phyloP scores from a whole-genome alignment of 2,888 invertebrate genomes.

The Nomada hirtipes region DNA sequence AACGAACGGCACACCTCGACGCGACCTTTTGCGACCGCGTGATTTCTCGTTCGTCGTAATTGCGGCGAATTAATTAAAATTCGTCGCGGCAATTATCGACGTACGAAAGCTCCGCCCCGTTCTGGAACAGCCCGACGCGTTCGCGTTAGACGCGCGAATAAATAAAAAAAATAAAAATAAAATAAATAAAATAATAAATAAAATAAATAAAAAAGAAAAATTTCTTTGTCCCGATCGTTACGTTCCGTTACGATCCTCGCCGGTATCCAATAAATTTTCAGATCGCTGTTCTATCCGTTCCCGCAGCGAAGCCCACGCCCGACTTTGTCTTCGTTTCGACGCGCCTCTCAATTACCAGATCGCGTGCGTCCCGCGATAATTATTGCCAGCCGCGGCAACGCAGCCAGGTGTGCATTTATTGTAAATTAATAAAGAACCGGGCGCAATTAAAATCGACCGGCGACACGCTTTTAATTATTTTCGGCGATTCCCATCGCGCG shows the following conservation, averaged over 20 bases:
- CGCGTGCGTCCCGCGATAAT: constrained; percentile 34
- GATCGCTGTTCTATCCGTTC: too few species aligned
- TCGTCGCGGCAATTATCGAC: constrained; percentile 43
- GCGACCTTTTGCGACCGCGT: background rate
- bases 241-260: background rate
- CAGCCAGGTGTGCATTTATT: constrained; percentile 15
- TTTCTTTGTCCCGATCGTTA: constrained; percentile 43
- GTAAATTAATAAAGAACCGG: constrained; percentile 28
- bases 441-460: constrained; percentile 39
- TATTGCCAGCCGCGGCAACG: constrained; percentile 22
- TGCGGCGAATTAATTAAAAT: constrained; percentile 51
- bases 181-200: too few species aligned
- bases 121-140: background rate
- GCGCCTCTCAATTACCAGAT: constrained; percentile 50
- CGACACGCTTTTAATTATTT: constrained; percentile 37
- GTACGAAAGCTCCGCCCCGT: background rate
- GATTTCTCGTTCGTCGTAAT: background rate
- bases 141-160: constrained; percentile 50
- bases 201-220: too few species aligned
- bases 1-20: background rate
- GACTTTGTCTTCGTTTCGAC: constrained; percentile 38
- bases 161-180: too few species aligned
- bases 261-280: constrained; percentile 2
- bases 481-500: constrained; percentile 9
- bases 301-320: background rate